Base-by-base conservation (phyloP, 37 sponge, comb jelly and placozoan species). In the Halisarca cf. caerulea region DNA sequence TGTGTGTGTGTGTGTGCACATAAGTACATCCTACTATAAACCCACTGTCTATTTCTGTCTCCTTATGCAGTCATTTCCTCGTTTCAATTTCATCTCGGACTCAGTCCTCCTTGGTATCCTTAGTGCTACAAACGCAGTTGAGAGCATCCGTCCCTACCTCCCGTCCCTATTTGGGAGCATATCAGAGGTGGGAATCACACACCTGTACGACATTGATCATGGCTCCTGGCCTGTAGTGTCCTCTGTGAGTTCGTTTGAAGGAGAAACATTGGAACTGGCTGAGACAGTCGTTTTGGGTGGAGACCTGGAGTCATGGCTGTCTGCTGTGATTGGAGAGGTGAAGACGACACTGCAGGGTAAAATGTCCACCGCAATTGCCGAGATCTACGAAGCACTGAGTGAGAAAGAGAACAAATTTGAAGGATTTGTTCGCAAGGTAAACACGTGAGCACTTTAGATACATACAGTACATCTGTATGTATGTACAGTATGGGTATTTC, bases 231-330 rank as follows among this genome's bases (percentile, higher is more conserved):
- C 82, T 41, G 68, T 62, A 15, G 84, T 93, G 30, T 82, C 86
- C 18, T 83, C 78, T 51, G 87, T 89, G 75, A 41, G 80, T 35
- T 93, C 93, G 2, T 15, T 66, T 32, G 93, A 89, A 42, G 90
- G 90, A 37, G 93, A 93, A 51, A 18, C 5, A 17, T 78, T 93
- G 78, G 41, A 74, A 3, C 62, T 93, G 27, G 41, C 28, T n/a
- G 23, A 30, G 60, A 73, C 77, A 25, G 93, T 95, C 30, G 71
- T 84, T 0, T 60, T 95, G 86, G 66, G 36, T 18, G 85, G 38
- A 25, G 82, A 84, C 28, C 88, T 91, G 37, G 95, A 95, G 84
- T 4, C 24, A n/a, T 95, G 95, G 95, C 57, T 89, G 20, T 47
- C 53, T 23, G 47, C 21, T 57, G 59, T 85, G 44, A 41, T 85